Percentiles rank a stretch among this genome's conserved stretches.
Conservation (phyloP, 1,140 invertebrate species). For the Agrilus planipennis region DNA sequence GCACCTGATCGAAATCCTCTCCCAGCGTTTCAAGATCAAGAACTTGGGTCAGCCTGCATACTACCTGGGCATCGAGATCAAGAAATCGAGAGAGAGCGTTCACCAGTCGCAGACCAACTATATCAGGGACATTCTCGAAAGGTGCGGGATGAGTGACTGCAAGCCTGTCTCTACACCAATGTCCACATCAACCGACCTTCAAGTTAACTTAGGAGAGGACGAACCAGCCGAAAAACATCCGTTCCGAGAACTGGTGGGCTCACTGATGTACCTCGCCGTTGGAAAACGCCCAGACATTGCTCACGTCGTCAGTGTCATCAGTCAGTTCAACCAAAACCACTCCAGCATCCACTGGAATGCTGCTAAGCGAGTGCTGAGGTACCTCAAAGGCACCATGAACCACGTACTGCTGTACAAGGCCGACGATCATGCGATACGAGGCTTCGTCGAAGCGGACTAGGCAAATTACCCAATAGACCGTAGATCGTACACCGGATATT, state of each 20-base stretch:
- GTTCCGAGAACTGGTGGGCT: slow-evolving; percentile 28
- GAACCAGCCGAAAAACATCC: slow-evolving; percentile 9
- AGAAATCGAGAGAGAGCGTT: slow-evolving; percentile 9
- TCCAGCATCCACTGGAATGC: slow-evolving; percentile 24
- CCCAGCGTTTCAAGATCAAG: slow-evolving; percentile 23
- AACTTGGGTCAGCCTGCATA: slow-evolving; percentile 14
- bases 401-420: slow-evolving; percentile 5
- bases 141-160: slow-evolving; percentile 23
- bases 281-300: slow-evolving; percentile 33
- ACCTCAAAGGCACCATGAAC: slow-evolving; percentile 25
- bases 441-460: slow-evolving; percentile 23
- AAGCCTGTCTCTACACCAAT: slow-evolving; percentile 10
- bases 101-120: slow-evolving; percentile 14
- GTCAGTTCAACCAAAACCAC: slow-evolving; percentile 25
- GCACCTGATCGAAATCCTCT: too few species aligned
- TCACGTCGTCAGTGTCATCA: slow-evolving; percentile 27
- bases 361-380: slow-evolving; percentile 30
- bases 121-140: slow-evolving; percentile 16
- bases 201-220: slow-evolving; percentile 1
- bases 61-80: slow-evolving; percentile 17
- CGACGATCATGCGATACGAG: neutral
- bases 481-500: slow-evolving; percentile 28
- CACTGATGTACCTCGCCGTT: slow-evolving; percentile 33
- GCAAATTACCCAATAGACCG: slow-evolving; percentile 14
- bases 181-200: too few species aligned